These are phyloP conservation scores for Eupithecia pulchellata DNA, from an alignment of 2,888 invertebrate genomes.

Conservation along the genomic window DNA sequence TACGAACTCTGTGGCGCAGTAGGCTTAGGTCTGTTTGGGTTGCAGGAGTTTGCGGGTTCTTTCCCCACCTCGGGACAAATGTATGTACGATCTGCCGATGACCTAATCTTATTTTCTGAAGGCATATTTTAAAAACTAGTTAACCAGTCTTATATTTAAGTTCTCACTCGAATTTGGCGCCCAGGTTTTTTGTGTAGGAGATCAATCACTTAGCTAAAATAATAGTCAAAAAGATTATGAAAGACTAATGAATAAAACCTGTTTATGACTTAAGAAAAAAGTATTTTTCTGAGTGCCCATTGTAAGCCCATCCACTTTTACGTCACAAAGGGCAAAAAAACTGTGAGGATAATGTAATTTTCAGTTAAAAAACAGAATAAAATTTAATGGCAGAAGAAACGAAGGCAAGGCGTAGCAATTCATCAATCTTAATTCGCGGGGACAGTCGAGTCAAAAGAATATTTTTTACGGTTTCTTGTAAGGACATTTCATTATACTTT, in stretches of 20 bases:
- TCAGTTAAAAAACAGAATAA: conserved; percentile 51
- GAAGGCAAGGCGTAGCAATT: conserved; percentile 52
- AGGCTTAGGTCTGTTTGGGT: no score
- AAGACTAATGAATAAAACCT: conserved; percentile 26
- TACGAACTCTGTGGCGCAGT: neutral
- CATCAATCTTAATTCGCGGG: conserved; percentile 71
- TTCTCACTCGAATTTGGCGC: neutral
- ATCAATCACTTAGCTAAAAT: no score
- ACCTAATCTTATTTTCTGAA: no score
- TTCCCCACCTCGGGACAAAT: no score
- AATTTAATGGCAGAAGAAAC: conserved; percentile 46
- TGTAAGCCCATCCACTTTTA: conserved; percentile 25
- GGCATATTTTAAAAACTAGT: neutral
- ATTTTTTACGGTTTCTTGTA: conserved; percentile 58
- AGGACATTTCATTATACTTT: conserved; percentile 60
- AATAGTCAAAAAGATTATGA: neutral
- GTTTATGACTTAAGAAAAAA: conserved; percentile 28
- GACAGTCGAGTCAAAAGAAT: conserved; percentile 69
- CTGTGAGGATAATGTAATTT: conserved; percentile 40
- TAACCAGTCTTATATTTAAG: neutral
- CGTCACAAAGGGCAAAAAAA: conserved; percentile 36
- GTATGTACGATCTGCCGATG: no score
- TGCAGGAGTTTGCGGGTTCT: no score
- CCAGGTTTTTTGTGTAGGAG: no score
- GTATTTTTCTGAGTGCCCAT: conserved; percentile 34